These are phyloP conservation scores for Apostichopus californicus DNA, from an alignment of 35 echinoderm and acorn worm genomes.

Conservation along the genomic window DNA sequence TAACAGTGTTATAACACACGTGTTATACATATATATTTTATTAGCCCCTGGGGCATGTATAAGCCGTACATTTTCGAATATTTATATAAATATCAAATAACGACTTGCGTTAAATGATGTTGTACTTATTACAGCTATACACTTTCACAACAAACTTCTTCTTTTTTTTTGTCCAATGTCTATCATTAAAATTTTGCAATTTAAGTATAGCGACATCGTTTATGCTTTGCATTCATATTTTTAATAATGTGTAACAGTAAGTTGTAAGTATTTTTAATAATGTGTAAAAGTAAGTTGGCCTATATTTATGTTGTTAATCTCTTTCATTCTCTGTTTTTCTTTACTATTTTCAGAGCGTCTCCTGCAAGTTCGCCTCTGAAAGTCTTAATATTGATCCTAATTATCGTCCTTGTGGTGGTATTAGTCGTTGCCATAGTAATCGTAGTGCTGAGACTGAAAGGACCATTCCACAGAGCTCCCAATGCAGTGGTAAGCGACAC, in stretches of 20 bases:
- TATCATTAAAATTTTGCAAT: not conserved
- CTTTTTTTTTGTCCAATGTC: no score
- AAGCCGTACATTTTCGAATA: no score
- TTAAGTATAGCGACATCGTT: not conserved
- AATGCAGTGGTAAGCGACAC: not conserved
- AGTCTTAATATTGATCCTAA: not conserved
- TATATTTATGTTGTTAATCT: not conserved
- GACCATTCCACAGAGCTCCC: not conserved
- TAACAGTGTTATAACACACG: no score
- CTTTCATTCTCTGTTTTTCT: not conserved
- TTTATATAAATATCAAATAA: no score
- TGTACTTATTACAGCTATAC: no score
- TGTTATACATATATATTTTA: no score
- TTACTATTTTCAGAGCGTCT: not conserved
- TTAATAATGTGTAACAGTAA: not conserved
- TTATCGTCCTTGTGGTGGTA: constrained; percentile 10
- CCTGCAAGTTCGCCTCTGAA: not conserved
- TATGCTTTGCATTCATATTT: not conserved
- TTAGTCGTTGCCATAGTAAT: no score
- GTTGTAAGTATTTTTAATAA: no score
- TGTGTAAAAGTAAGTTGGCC: no score
- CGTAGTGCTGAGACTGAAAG: not conserved
- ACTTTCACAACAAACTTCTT: no score
- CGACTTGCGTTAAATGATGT: no score
- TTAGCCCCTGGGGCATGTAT: no score